Conservation (phyloP, 2,113 vertebrate genomes). For the Jaculus jaculus region DNA sequence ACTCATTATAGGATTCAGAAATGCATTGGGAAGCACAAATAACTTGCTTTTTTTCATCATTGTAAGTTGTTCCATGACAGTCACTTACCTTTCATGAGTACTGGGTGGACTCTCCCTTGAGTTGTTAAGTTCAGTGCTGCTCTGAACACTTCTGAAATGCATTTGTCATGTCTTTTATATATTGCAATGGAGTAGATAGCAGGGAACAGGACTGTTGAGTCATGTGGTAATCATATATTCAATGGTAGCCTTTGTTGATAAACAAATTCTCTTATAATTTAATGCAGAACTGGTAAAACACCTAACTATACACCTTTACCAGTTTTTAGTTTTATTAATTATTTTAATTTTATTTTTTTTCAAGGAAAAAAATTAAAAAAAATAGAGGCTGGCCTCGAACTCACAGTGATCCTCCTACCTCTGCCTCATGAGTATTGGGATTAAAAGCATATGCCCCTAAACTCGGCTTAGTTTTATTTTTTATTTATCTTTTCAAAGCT, state of each 20-base stretch:
- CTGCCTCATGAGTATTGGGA: too few species aligned
- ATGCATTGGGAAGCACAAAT: not conserved
- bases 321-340: not conserved
- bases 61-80: not conserved
- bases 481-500: not conserved
- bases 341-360: too few species aligned
- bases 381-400: too few species aligned
- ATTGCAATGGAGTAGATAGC: not conserved
- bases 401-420: too few species aligned
- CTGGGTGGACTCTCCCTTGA: not conserved
- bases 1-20: not conserved
- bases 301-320: not conserved
- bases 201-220: not conserved
- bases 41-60: not conserved
- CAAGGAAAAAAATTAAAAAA: too few species aligned
- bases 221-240: not conserved
- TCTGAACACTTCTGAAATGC: not conserved
- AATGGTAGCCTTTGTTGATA: not conserved
- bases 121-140: not conserved
- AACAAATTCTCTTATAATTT: constrained; percentile 2
- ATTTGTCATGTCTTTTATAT: not conserved
- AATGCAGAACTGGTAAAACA: not conserved
- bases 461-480: not conserved
- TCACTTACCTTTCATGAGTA: not conserved
- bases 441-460: too few species aligned